Base-by-base conservation (phyloP, 2,888 invertebrate species). In the Drosophila infuscata region DNA sequence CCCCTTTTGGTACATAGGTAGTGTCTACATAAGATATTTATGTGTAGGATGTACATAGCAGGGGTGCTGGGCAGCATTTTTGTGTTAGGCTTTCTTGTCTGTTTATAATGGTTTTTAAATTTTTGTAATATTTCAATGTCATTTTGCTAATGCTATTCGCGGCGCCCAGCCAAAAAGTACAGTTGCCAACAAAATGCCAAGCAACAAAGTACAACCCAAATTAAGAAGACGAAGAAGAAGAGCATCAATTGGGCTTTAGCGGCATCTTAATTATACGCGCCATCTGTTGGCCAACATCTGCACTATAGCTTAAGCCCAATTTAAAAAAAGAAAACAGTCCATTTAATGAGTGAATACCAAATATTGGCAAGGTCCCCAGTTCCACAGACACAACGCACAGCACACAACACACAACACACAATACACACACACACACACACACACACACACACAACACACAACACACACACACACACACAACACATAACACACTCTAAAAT, bases 101-200 rank as follows among this genome's bases (percentile, higher is more conserved):
- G 87, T 72, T 86, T 79, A 72, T 87, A 87, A 87, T 87, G 87
- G 87, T 86, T 87, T 87, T 87, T 88, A 86, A 87, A 87, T 87
- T 88, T 83, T 76, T 64, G 81, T 88, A 88, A 86, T 86, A 86
- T 85, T 86, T 86, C 83, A 86, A 87, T 83, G 84, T 82, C 84
- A 84, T 87, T 88, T 74, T 36, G 78, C 79, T 81, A 83, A 83
- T 82, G 82, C 82, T 56, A n/a, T n/a, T 38, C 54, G 78, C 60
- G 72, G 63, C 54, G 53, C 1, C 33, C 9, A 25, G 25, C 38
- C 49, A 30, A 32, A 35, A 43, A 68, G 84, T 85, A 87, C 84
- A 87, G 88, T 85, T 71, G 87, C 57, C 46, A 15, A 68, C 84
- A 84, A 87, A 82, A 64, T 58, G 60, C 48, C 35, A 32, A 52